Evolutionary conservation across 53 echinoderm and acorn worm genomes (phyloP).

Genomic region (Holothuria leucospilota): DNA sequence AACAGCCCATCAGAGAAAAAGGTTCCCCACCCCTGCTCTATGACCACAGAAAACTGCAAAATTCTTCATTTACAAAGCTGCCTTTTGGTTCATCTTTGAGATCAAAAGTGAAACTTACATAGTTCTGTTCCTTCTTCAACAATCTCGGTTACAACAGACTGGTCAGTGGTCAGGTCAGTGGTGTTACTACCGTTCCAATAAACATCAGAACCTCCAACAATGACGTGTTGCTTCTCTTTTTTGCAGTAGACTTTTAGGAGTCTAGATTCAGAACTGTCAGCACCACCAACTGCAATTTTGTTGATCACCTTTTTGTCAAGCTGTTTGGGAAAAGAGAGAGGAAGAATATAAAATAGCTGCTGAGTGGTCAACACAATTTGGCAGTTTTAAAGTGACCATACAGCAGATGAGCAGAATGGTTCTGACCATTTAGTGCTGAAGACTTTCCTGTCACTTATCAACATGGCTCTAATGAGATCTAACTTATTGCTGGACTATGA

Average conservation of each 20-base stretch:
- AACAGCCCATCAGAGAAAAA: too few species aligned
- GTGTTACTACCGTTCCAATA: background rate
- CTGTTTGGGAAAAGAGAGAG: constrained; percentile 25
- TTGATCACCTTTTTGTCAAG: constrained; percentile 84
- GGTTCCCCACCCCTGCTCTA: too few species aligned
- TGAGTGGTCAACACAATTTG: too few species aligned
- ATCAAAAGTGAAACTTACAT: constrained; percentile 59
- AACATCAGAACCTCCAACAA: constrained; percentile 34
- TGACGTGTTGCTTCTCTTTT: constrained; percentile 57
- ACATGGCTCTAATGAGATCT: too few species aligned
- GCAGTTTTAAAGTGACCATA: too few species aligned
- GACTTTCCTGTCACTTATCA: too few species aligned
- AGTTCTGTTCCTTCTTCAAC: constrained; percentile 66
- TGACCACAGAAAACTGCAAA: too few species aligned
- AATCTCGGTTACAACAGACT: constrained; percentile 61
- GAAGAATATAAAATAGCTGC: background rate
- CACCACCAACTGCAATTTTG: constrained; percentile 75
- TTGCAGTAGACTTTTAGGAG: constrained; percentile 73
- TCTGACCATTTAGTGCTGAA: too few species aligned
- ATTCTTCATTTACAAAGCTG: too few species aligned
- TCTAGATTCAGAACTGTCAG: constrained; percentile 48
- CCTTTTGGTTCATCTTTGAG: too few species aligned
- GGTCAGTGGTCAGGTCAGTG: constrained; percentile 29
- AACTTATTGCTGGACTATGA: too few species aligned
- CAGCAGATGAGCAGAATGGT: too few species aligned